phyloP scores from a whole-genome alignment of 2,888 invertebrate species.

The Balanococcus diminutus region DNA sequence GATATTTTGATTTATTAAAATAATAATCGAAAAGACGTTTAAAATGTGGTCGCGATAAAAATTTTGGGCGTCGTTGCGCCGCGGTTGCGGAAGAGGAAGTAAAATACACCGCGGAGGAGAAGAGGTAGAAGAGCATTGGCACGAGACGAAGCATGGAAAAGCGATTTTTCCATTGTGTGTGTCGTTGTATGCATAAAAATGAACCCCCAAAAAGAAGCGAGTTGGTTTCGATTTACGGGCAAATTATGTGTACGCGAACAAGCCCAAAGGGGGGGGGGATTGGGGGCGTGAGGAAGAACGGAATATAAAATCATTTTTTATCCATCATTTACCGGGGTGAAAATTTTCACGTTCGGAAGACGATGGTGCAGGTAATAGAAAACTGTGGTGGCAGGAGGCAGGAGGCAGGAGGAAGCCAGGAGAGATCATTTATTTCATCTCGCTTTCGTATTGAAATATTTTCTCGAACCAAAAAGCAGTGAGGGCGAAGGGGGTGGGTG shows the following conservation, averaged over 20 bases:
- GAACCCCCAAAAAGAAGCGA: neutral
- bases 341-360: neutral
- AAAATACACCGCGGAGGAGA: neutral
- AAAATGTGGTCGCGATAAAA: neutral
- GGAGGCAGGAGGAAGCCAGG: neutral
- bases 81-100: neutral
- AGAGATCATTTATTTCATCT: neutral
- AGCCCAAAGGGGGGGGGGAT: neutral
- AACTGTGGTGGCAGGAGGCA: neutral
- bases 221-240: neutral
- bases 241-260: neutral
- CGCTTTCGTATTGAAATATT: conserved; percentile 12
- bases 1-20: neutral
- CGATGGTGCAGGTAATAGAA: too few relatives aligned
- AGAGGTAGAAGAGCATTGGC: too few relatives aligned
- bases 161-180: neutral
- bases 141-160: neutral
- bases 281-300: neutral
- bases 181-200: neutral
- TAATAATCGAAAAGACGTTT: neutral
- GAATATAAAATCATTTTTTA: neutral
- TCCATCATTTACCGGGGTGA: neutral
- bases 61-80: neutral
- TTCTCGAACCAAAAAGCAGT: neutral
- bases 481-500: too few relatives aligned